Evolutionary conservation across 2,113 vertebrate species (phyloP), one percentile per base, ranked within the genome.

Genomic region (Struthio camelus): DNA sequence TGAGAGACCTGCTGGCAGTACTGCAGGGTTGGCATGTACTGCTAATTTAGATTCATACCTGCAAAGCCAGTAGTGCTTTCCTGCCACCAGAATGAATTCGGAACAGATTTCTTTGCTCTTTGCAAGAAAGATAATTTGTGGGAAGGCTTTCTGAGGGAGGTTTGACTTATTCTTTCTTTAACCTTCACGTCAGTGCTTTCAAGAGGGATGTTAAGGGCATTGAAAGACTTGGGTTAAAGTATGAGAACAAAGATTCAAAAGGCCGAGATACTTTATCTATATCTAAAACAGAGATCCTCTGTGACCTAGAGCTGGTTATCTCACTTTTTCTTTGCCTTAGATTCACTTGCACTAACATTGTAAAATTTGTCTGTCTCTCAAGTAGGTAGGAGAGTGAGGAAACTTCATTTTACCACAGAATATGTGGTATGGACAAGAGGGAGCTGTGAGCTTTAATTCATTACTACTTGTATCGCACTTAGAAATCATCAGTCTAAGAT

Each of bases 21-120:
- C 80, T 92, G 82, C 77, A 79, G 42, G 53, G 40, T 17, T 91
- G 56, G 62, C 54, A 28, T 82, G 50, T 25, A 48, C 61, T 89
- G 64, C 27, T 92, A 51, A 76, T 87, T 94, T 85, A 90, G 77
- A 81, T 89, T 85, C 85, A 72, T 84, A 44, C 83, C 62, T 91
- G 59, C 46, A 84, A 87, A 81, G 59, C 73, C 11, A 13, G 67
- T 65, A 88, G 71, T 61, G 62, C 69, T 77, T 90, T 96, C 54
- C 69, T 91, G 28, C 13, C 54, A 69, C 90, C 38, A 88, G 79
- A 83, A 89, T 80, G n/a, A 72, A 77, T 71, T 64, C 91, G 79
- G 42, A 94, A 91, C 13, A 83, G 79, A 80, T 80, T 87, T 75
- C 17, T 67, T 80, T 77, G 22, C 22, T 70, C 56, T 86, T 86